Evolutionary conservation across 2,113 vertebrate species (phyloP).

Genomic region (Circaetus cinerascens): DNA sequence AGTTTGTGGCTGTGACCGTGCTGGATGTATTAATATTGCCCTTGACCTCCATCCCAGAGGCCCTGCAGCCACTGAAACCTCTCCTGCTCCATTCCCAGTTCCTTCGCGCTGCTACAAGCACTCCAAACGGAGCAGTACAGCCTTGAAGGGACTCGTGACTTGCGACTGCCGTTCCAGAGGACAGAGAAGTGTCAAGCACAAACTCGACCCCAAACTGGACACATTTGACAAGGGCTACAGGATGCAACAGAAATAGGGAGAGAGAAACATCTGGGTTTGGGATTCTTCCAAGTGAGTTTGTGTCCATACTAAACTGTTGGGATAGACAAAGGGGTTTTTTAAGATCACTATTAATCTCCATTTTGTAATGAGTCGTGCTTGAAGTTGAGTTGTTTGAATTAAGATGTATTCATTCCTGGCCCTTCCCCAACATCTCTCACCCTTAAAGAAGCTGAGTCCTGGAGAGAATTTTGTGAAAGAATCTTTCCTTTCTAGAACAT

Average conservation of each 20-base stretch:
- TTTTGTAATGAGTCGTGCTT: not conserved
- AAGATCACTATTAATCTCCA: not conserved
- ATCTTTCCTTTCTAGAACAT: not conserved
- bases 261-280: not conserved
- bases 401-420: not conserved
- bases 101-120: rapidly evolving
- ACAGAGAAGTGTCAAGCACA: not conserved
- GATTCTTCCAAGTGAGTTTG: not conserved
- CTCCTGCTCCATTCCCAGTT: not conserved
- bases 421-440: not conserved
- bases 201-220: not conserved
- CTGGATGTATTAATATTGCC: not conserved
- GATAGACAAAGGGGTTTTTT: not conserved
- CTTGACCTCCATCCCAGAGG: not conserved
- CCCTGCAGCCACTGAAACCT: not conserved
- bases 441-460: not conserved
- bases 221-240: not conserved
- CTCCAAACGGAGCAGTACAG: not conserved
- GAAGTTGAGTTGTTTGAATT: not conserved
- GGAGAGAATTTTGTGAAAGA: not conserved
- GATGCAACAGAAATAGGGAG: not conserved
- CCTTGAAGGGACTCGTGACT: not conserved
- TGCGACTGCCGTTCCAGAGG: not conserved
- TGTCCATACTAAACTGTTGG: not conserved
- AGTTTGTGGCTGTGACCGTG: rapidly evolving